Percentiles rank a stretch among this genome's conserved stretches.
phyloP scores from a whole-genome alignment of 2,888 invertebrate species.

The Oscheius sp. region DNA sequence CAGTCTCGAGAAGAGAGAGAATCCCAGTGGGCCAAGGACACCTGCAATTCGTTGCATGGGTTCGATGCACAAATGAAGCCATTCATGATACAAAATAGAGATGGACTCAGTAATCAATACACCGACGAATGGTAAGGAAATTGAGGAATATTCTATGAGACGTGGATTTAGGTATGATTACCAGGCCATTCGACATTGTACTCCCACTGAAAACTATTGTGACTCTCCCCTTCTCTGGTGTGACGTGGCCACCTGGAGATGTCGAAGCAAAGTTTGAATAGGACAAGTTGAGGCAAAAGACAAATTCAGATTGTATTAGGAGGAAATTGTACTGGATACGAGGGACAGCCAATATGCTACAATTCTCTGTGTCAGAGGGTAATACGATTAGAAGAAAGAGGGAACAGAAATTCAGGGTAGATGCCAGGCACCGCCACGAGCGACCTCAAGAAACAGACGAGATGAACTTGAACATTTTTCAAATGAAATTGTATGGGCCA shows the following conservation, averaged over 20 bases:
- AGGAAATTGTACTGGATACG: constrained; percentile 71
- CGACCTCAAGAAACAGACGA: constrained; percentile 5
- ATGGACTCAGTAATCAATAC: constrained; percentile 70
- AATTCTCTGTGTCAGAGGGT: constrained; percentile 66
- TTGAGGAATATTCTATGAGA: too few relatives aligned
- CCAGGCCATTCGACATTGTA: constrained; percentile 67
- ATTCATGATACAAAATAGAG: constrained; percentile 67
- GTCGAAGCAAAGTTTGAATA: constrained; percentile 52
- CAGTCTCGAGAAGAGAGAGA: constrained; percentile 68
- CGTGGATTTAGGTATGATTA: constrained; percentile 69
- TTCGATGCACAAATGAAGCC: constrained; percentile 71
- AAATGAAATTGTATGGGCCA: constrained; percentile 66
- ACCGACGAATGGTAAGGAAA: constrained; percentile 67
- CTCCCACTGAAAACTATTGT: constrained; percentile 52
- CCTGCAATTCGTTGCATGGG: constrained; percentile 65
- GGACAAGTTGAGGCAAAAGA: background rate
- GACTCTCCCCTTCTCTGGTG: constrained; percentile 67
- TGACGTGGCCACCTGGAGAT: constrained; percentile 63
- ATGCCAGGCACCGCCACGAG: constrained; percentile 34
- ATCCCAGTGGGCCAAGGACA: constrained; percentile 66
- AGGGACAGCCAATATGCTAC: constrained; percentile 67
- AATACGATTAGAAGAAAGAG: background rate
- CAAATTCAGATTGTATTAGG: constrained; percentile 48
- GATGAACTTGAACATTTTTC: constrained; percentile 19
- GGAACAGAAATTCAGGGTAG: constrained; percentile 2